Conservation (phyloP, 2,113 vertebrate species). For the Thamnaconus septentrionalis region DNA sequence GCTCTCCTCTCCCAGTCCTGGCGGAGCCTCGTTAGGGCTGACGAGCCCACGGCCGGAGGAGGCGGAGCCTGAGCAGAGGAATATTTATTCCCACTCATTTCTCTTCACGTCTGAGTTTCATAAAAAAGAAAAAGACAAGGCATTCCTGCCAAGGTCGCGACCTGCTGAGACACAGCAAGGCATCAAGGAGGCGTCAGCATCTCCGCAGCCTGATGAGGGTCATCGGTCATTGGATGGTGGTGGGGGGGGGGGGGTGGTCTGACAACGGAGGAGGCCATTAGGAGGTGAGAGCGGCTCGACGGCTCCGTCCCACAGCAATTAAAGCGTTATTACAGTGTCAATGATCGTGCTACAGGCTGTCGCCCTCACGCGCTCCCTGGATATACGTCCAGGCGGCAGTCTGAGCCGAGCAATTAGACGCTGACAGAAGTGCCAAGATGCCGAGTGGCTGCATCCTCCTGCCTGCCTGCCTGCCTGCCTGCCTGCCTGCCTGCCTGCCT, state of each 20-base stretch:
- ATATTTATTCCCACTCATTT: not conserved
- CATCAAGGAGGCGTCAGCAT: conserved; percentile 20
- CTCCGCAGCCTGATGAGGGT: conserved; percentile 17
- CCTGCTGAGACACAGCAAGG: not conserved
- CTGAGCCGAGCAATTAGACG: conserved; percentile 55
- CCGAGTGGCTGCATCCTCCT: conserved; percentile 4
- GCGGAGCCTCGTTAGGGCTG: conserved; percentile 48
- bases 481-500: conserved; percentile 7
- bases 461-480: not conserved
- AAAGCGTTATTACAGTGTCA: conserved; percentile 61
- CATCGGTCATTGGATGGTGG: not conserved
- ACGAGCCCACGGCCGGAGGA: conserved; percentile 30
- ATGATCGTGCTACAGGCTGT: conserved; percentile 44
- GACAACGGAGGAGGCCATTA: conserved; percentile 41
- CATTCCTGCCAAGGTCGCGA: not conserved
- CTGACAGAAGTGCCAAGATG: conserved; percentile 29
- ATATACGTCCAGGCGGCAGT: conserved; percentile 44
- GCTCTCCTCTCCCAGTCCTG: not conserved
- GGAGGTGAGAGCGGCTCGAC: conserved; percentile 33
- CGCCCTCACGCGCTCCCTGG: conserved; percentile 27
- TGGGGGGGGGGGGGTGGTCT: conserved; percentile 18
- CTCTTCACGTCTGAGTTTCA: not conserved
- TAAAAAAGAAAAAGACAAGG: not conserved
- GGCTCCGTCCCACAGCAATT: conserved; percentile 56
- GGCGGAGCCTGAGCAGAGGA: not conserved